Evolutionary conservation across 2,113 vertebrate genomes (phyloP).

Genomic region (Nansenia antarctica): DNA sequence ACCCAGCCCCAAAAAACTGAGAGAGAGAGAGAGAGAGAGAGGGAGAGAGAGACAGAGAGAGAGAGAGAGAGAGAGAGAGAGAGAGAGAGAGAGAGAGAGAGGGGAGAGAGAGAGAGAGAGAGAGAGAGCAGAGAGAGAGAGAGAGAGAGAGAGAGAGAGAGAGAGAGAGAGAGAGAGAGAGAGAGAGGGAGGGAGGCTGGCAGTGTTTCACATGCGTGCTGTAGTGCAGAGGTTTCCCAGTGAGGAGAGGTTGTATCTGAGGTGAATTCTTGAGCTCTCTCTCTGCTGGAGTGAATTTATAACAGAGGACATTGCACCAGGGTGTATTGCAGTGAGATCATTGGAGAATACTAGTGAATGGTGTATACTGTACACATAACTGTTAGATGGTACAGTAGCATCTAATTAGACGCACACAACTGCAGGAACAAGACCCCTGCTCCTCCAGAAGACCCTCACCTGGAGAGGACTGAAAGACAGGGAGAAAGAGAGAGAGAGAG

Average conservation of each 20-base stretch:
- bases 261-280: background rate
- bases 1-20: conserved; percentile 76
- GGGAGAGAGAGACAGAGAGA: background rate
- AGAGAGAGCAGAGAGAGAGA: background rate
- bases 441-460: conserved; percentile 20
- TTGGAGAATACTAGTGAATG: conserved; percentile 35
- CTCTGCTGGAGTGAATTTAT: conserved; percentile 52
- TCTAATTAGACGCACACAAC: conserved; percentile 38
- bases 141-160: background rate
- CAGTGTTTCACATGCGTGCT: conserved; percentile 41
- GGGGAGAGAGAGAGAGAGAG: no score
- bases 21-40: conserved; percentile 1
- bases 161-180: conserved; percentile 4
- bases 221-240: conserved; percentile 64
- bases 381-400: conserved; percentile 38
- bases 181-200: conserved; percentile 18
- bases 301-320: conserved; percentile 47
- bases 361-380: conserved; percentile 35
- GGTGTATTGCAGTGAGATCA: conserved; percentile 43
- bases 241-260: conserved; percentile 33
- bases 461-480: conserved; percentile 22
- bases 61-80: background rate
- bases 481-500: background rate
- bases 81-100: conserved; percentile 21
- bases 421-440: conserved; percentile 20